Evolutionary conservation across 2,888 invertebrate genomes (phyloP).

Genomic region (Portevinia maculata): DNA sequence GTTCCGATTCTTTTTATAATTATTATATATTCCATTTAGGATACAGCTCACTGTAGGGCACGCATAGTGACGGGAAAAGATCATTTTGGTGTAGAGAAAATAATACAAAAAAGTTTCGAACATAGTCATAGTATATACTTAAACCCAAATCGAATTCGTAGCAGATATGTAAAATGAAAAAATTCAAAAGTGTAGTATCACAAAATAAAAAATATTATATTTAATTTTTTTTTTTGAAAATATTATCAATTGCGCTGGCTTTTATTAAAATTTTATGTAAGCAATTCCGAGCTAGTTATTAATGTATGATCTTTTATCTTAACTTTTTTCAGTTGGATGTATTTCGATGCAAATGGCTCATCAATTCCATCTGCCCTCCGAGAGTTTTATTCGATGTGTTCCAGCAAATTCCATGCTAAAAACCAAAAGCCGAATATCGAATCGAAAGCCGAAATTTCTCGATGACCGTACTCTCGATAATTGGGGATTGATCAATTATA

Average conservation of each 20-base stretch:
- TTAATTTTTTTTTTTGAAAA: background rate
- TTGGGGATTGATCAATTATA: constrained; percentile 79
- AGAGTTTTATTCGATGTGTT: constrained; percentile 58
- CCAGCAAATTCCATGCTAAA: constrained; percentile 33
- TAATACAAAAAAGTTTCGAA: constrained; percentile 79
- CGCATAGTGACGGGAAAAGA: constrained; percentile 80
- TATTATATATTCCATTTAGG: constrained; percentile 75
- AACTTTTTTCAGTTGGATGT: constrained; percentile 45
- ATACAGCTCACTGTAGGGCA: constrained; percentile 80
- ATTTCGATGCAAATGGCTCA: constrained; percentile 40
- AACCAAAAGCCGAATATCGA: constrained; percentile 75
- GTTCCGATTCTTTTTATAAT: background rate
- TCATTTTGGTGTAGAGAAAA: constrained; percentile 77
- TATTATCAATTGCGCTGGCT: background rate
- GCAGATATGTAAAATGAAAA: background rate
- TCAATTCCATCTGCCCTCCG: constrained; percentile 47
- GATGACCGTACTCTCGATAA: constrained; percentile 78
- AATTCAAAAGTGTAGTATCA: too few species aligned
- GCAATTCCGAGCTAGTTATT: background rate
- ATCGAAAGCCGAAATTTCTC: constrained; percentile 77
- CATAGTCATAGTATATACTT: constrained; percentile 79
- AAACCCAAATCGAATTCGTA: background rate
- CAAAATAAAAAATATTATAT: constrained; percentile 9
- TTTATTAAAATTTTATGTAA: background rate
- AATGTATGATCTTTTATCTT: background rate